phyloP scores from a whole-genome alignment of 2,113 vertebrate species.

The Cepphus grylle region DNA sequence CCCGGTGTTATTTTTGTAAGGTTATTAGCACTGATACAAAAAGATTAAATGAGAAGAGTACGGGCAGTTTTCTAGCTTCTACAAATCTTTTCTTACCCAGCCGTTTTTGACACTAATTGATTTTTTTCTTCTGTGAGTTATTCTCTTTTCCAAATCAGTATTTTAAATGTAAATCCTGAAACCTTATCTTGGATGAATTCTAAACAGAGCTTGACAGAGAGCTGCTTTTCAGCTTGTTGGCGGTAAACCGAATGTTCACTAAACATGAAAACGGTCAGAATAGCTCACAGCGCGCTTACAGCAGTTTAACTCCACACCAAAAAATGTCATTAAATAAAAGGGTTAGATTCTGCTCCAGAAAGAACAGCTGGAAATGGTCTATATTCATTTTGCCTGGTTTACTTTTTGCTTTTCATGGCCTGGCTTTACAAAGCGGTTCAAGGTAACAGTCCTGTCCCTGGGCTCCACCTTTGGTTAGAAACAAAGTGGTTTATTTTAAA shows the following conservation, averaged over 20 bases:
- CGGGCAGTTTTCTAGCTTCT: not conserved
- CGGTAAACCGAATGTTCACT: not conserved
- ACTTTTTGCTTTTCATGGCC: not conserved
- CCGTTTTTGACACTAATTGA: not conserved
- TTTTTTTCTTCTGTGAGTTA: not conserved
- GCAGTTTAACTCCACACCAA: not conserved
- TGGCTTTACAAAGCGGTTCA: not conserved
- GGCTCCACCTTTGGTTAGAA: not conserved
- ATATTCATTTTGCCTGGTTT: not conserved
- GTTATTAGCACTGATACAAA: not conserved
- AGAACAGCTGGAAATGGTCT: conserved; percentile 8
- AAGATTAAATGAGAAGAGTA: not conserved
- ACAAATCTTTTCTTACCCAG: not conserved
- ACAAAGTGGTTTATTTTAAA: not conserved
- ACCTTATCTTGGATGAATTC: not conserved
- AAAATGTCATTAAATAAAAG: not conserved
- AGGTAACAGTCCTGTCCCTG: not conserved
- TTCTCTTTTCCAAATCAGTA: not conserved
- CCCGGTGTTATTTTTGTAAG: not conserved
- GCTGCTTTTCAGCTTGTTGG: not conserved
- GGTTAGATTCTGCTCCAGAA: conserved; percentile 1
- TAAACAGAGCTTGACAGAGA: not conserved
- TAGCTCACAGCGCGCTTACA: not conserved
- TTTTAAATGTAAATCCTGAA: conserved; percentile 11
- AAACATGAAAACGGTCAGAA: not conserved